These are phyloP conservation scores for Ptilodon capucinus DNA, from an alignment of 2,888 invertebrate species.

Conservation along the genomic window DNA sequence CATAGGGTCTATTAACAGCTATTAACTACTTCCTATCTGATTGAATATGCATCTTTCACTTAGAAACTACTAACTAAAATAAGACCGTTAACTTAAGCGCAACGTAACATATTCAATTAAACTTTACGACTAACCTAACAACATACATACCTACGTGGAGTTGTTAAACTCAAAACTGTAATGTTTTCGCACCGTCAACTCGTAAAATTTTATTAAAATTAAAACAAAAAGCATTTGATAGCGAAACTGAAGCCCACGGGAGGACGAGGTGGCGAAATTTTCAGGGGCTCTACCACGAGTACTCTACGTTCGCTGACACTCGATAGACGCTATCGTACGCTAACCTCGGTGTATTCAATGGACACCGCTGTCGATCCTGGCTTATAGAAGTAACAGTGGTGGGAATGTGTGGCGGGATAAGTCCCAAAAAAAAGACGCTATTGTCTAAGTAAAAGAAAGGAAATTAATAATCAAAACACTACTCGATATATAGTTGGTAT, in stretches of 20 bases:
- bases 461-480: too few relatives aligned
- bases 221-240: constrained; percentile 56
- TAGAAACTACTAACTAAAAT: background rate
- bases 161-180: constrained; percentile 34
- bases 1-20: too few relatives aligned
- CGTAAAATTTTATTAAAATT: constrained; percentile 55
- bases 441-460: too few relatives aligned
- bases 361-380: too few relatives aligned
- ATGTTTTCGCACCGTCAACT: constrained; percentile 36
- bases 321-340: too few relatives aligned
- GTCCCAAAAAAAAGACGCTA: too few relatives aligned
- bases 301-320: too few relatives aligned
- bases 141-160: constrained; percentile 11
- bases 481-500: too few relatives aligned
- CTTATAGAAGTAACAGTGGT: too few relatives aligned
- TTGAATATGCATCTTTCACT: background rate
- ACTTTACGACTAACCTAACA: constrained; percentile 14
- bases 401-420: too few relatives aligned
- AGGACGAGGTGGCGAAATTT: constrained; percentile 63
- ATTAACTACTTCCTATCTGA: background rate
- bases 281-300: too few relatives aligned
- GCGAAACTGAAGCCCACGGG: constrained; percentile 57
- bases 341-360: too few relatives aligned
- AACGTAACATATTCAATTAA: constrained; percentile 7
- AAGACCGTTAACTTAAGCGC: background rate